Conservation (phyloP, 2,797 vertebrate genomes). For the Tapirus indicus region DNA sequence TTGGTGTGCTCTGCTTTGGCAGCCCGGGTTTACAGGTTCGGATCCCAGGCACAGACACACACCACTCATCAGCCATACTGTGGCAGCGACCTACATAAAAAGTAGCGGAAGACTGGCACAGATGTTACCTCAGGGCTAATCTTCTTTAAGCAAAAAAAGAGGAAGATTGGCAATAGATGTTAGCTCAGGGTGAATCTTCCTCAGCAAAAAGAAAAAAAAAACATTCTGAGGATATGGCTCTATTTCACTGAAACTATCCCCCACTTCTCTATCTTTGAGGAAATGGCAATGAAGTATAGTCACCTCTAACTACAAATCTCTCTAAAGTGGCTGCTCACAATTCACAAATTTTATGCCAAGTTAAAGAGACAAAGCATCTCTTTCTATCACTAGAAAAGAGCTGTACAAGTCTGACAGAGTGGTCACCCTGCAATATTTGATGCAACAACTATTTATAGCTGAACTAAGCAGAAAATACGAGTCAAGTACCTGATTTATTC, state of each 20-base stretch:
- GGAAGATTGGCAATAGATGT: too few species aligned
- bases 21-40: too few species aligned
- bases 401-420: not conserved
- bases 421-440: slow-evolving; percentile 44
- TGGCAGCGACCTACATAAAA: too few species aligned
- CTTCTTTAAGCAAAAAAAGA: too few species aligned
- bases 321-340: not conserved
- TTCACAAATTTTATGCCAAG: not conserved
- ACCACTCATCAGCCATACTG: too few species aligned
- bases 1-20: too few species aligned
- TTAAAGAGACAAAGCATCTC: not conserved
- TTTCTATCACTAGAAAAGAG: not conserved
- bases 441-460: slow-evolving; percentile 22
- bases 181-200: too few species aligned
- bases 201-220: not conserved
- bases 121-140: too few species aligned
- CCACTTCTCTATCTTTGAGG: not conserved
- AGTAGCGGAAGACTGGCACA: too few species aligned
- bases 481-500: slow-evolving; percentile 62
- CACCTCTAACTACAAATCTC: not conserved
- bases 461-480: not conserved
- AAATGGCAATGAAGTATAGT: not conserved
- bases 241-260: not conserved
- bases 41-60: too few species aligned
- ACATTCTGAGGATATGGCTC: not conserved